These are phyloP conservation scores for Hippocampus mohnikei DNA, from an alignment of 2,113 vertebrate species.

Conservation along the genomic window DNA sequence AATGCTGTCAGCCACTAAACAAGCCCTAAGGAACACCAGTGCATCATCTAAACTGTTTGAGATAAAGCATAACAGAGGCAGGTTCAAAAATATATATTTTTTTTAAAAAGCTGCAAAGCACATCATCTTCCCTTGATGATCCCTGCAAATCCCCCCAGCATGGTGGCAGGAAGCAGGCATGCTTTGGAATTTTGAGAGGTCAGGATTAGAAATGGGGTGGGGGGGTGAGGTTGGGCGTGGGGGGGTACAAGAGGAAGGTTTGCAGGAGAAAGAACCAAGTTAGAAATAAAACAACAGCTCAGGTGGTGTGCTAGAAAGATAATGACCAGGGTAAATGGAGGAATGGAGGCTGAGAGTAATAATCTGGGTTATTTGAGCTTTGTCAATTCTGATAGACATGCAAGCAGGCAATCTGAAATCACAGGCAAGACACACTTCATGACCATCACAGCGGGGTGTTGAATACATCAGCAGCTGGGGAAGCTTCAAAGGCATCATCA, in stretches of 20 bases:
- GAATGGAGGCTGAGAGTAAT: conserved; percentile 49
- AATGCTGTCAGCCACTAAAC: conserved; percentile 37
- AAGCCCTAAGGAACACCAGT: conserved; percentile 15
- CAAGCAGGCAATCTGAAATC: conserved; percentile 31
- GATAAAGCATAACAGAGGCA: conserved; percentile 46
- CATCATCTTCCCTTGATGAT: conserved; percentile 62
- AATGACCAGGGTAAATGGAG: conserved; percentile 45
- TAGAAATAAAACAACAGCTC: conserved; percentile 28
- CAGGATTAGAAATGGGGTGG: conserved; percentile 32
- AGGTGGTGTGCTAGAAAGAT: conserved; percentile 30
- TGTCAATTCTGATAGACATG: conserved; percentile 37
- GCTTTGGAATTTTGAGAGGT: conserved; percentile 54
- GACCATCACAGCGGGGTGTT: conserved; percentile 31
- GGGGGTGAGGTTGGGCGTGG: neutral
- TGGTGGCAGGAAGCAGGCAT: conserved; percentile 40
- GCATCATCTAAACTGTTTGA: conserved; percentile 37
- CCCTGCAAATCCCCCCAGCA: conserved; percentile 45
- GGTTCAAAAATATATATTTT: conserved; percentile 1
- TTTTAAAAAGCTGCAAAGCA: conserved; percentile 48
- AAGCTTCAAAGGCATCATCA: conserved; percentile 17
- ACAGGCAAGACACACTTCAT: conserved; percentile 28
- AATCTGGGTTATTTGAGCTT: conserved; percentile 58
- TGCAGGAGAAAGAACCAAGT: conserved; percentile 11
- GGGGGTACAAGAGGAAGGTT: neutral
- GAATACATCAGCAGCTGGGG: conserved; percentile 29